These are phyloP conservation scores for Limosa lapponica DNA, from an alignment of 2,797 vertebrate genomes.

Conservation along the genomic window DNA sequence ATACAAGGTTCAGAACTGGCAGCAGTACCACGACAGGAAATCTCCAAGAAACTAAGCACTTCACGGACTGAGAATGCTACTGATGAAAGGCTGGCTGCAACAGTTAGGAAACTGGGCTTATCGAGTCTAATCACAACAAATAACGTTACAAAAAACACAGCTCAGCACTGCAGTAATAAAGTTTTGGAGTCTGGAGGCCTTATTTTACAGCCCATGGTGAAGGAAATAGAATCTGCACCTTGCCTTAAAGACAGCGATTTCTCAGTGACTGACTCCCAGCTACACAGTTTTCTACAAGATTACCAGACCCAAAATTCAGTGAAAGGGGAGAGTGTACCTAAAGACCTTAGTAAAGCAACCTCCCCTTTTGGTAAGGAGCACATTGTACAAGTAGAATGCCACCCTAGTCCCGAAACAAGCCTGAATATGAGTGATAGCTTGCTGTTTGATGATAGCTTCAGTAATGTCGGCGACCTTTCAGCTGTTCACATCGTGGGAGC, in stretches of 20 bases:
- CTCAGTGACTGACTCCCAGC: slow-evolving; percentile 91
- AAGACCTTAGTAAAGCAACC: not conserved
- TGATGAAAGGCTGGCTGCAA: not conserved
- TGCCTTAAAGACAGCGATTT: slow-evolving; percentile 73
- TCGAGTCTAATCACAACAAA: not conserved
- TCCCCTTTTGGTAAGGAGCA: not conserved
- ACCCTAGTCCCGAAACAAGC: slow-evolving; percentile 71
- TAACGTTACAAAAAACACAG: not conserved
- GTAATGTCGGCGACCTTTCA: slow-evolving; percentile 75
- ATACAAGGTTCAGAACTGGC: not conserved
- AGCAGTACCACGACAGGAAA: not conserved
- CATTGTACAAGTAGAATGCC: slow-evolving; percentile 13
- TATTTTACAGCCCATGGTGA: not conserved
- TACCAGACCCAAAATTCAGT: slow-evolving; percentile 82
- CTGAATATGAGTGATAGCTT: slow-evolving; percentile 90
- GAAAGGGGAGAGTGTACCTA: not conserved
- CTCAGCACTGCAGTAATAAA: not conserved
- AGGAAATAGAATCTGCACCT: slow-evolving; percentile 28
- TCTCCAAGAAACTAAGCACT: not conserved
- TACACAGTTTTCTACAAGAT: slow-evolving; percentile 87
- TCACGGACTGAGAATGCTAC: not conserved
- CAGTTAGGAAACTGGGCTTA: not conserved
- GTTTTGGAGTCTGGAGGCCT: not conserved
- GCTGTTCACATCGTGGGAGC: slow-evolving; percentile 63
- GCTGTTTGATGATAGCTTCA: slow-evolving; percentile 93